Percentiles rank a stretch among this genome's conserved stretches.
Evolutionary conservation across 2,113 vertebrate species (phyloP).

Genomic region (Pachyramphus minor): DNA sequence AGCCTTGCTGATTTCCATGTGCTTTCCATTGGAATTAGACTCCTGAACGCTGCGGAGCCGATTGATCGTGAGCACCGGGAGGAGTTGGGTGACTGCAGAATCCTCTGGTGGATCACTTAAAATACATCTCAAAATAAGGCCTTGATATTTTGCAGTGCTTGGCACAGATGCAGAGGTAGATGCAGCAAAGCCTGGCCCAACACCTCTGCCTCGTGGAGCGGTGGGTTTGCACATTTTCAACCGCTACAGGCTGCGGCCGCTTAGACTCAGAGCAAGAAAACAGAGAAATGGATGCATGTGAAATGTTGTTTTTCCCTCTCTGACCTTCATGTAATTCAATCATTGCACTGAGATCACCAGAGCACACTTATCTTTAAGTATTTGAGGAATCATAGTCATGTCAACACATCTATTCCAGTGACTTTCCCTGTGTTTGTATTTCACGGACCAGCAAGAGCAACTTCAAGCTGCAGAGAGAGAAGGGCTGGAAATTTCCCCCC

Average conservation of each 20-base stretch:
- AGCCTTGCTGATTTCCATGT: not conserved
- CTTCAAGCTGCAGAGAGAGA: not conserved
- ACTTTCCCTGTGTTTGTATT: not conserved
- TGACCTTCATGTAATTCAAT: not conserved
- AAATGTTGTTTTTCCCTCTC: not conserved
- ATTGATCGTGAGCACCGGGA: not conserved
- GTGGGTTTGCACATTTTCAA: not conserved
- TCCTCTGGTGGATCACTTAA: not conserved
- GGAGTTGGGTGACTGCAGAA: not conserved
- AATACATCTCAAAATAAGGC: not conserved
- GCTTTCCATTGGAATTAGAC: not conserved
- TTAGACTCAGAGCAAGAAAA: not conserved
- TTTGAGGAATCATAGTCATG: not conserved
- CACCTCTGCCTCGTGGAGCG: not conserved
- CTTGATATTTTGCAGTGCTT: not conserved
- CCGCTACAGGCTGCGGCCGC: not conserved
- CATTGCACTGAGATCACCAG: not conserved
- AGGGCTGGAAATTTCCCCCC: not conserved
- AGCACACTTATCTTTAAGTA: not conserved
- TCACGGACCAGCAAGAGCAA: not conserved
- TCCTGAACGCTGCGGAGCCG: not conserved
- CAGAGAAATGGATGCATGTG: not conserved
- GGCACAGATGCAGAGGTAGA: not conserved
- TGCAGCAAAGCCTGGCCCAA: not conserved
- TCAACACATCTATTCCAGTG: not conserved